Base-by-base conservation (phyloP, 2,888 invertebrate genomes). In the Oxytorus armatus region DNA sequence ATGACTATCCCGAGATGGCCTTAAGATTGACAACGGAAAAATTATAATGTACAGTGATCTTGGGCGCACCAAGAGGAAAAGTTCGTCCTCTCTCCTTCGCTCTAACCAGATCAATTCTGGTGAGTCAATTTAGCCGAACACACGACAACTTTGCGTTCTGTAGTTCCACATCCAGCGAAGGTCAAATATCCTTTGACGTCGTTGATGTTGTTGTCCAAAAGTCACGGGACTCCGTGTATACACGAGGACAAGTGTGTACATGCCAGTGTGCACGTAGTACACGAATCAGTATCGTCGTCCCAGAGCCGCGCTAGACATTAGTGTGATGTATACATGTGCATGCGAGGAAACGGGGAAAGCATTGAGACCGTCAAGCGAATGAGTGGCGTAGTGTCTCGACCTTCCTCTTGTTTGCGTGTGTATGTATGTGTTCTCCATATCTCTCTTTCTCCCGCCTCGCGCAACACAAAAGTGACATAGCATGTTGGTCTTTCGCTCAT, bases 241-340 rank as follows among this genome's bases (percentile, higher is more conserved):
- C 16, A 25, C 44, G 69, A 33, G 16, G 39, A 33, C 21, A 33
- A 39, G 10, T 25, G 33, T 57, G 8, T 49, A 42, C 66, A 70
- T 65, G 79, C 16, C 42, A 51, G 18, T 10, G n/a, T 21, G 70
- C 79, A 79, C 79, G 79, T 79, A n/a, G n/a, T n/a, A 70, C 33
- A 70, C 79, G 70, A 53, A 51, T 29, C 23, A 39, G 36, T 33
- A 55, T 59, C 47, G 25, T 55, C 59, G 49, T 44, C 59, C 53
- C 49, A 29, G 66, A 29, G 59, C 10, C 53, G 23, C 39, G 25
- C 42, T 63, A 49, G 44, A 72, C 14, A 49, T n/a, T 21, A 68
- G 33, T 44, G 18, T 57, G 25, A 5, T 3, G 1, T n/a, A 29
- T n/a, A 14, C 11, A 29, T n/a, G 42, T 61, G 8, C 36, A 39